Base-by-base conservation (phyloP, 2,113 vertebrate species). In the Sapayoa aenigma region DNA sequence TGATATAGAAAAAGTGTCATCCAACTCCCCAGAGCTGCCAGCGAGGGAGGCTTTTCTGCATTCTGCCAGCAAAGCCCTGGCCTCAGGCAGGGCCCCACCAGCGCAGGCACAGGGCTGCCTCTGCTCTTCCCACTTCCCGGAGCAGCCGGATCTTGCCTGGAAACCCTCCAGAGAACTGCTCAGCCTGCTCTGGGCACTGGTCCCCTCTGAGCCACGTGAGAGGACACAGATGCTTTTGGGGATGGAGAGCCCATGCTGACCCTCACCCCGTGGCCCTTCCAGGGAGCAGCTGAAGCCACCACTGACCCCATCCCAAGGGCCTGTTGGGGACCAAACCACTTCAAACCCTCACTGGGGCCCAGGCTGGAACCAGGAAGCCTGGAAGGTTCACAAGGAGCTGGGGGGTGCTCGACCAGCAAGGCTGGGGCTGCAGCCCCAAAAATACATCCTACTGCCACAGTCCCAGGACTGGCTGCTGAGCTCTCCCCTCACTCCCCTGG, bases 151-250 rank as follows among this genome's bases (percentile, higher is more conserved):
- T 25, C 33, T 53, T 41, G 31, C 53, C 2, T 3, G 60, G 39
- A 77, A 74, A 58, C 4, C 12, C 25, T 77, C 63, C 30, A 5
- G 27, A 37, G 27, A 10, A 3, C 41, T 33, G 55, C 31, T 66
- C 53, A 28, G 67, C 15, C 39, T 1, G 2, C 16, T 21, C 42
- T 9, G 49, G 46, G 37, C 31, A 37, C 11, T 0, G 1, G 8
- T 20, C 24, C 27, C 9, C 50, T 67, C 73, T 2, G 22, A 91
- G 73, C 41, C 18, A 5, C 0, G 0, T 1, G 0, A 25, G 28
- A 5, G 20, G 22, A 53, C 3, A 9, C 46, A 68, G n/a, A 8
- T 6, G 8, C 23, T 47, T 53, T 12, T 46, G 55, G 31, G 30
- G 44, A 15, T 12, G 53, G 49, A 44, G 44, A 33, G 6, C 15